Percentiles rank a stretch among this genome's conserved stretches.
Conservation (phyloP, 2,797 vertebrate genomes). For the Bradypodion ventrale region DNA sequence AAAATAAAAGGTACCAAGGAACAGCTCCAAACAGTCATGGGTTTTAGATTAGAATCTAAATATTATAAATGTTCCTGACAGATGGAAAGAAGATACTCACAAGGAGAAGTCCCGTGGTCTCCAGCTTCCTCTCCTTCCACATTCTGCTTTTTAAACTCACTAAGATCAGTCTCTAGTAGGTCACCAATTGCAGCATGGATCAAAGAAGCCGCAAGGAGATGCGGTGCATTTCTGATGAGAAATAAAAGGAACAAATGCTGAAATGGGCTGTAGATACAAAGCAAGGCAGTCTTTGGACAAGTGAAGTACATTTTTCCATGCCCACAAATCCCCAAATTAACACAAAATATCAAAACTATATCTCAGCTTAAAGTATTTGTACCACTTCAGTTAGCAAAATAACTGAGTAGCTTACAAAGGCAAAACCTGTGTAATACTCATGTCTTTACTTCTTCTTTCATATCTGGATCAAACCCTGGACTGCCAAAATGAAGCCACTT, state of each 20-base stretch:
- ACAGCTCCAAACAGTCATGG: not conserved
- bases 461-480: too few species aligned
- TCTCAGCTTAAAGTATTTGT: not conserved
- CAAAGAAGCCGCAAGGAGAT: constrained; percentile 76
- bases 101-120: constrained; percentile 51
- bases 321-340: too few species aligned
- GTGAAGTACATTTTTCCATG: not conserved
- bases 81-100: constrained; percentile 58
- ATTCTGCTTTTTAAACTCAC: constrained; percentile 77
- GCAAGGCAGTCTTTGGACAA: not conserved
- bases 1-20: not conserved
- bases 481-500: not conserved
- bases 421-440: too few species aligned
- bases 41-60: not conserved
- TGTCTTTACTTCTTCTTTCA: too few species aligned
- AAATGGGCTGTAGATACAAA: not conserved
- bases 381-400: too few species aligned
- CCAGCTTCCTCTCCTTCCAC: constrained; percentile 65
- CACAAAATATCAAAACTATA: not conserved
- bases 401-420: too few species aligned
- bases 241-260: constrained; percentile 32
- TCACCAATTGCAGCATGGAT: constrained; percentile 79
- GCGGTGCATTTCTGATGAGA: constrained; percentile 74
- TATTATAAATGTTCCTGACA: not conserved
- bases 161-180: constrained; percentile 82